Conservation (phyloP, 2,113 vertebrate species). For the Archocentrus centrarchus region DNA sequence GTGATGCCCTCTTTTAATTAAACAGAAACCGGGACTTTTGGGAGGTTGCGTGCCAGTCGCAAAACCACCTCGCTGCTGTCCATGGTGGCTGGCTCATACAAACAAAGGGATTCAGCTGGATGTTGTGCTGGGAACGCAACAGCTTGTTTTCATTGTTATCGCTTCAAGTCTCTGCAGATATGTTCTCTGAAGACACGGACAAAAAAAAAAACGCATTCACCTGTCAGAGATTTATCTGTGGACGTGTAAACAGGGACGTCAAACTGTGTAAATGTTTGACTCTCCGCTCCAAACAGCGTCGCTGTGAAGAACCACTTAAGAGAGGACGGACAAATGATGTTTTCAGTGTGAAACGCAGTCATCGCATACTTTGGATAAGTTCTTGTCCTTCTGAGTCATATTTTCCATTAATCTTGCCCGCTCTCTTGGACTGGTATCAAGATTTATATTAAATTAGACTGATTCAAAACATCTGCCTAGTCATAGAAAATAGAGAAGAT, state of each 20-base stretch:
- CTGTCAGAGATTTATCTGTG: constrained; percentile 13
- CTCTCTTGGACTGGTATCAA: constrained; percentile 2
- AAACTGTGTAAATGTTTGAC: constrained; percentile 25
- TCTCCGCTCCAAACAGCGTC: not conserved
- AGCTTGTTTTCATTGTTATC: constrained; percentile 19
- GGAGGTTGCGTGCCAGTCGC: not conserved
- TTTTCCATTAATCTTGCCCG: constrained; percentile 46
- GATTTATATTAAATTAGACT: constrained; percentile 38
- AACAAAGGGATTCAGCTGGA: constrained; percentile 21
- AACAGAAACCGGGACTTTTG: constrained; percentile 28
- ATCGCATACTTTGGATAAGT: constrained; percentile 11
- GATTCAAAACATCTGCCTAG: constrained; percentile 39
- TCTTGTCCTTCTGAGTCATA: constrained; percentile 30
- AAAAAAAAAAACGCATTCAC: constrained; percentile 15
- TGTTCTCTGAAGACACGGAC: not conserved
- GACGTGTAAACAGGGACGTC: constrained; percentile 18
- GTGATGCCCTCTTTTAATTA: constrained; percentile 24
- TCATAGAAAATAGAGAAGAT: not conserved
- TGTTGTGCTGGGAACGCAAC: not conserved
- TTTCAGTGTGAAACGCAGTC: constrained; percentile 9
- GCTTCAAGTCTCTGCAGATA: not conserved
- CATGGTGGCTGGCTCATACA: not conserved
- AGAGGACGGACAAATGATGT: constrained; percentile 2
- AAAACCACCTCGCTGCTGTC: not conserved
- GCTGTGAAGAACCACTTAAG: not conserved